A percentile compares a stretch with the other conserved stretches of the same genome.
phyloP scores from a whole-genome alignment of 2,888 invertebrate species.

The Cotesia congregata region DNA sequence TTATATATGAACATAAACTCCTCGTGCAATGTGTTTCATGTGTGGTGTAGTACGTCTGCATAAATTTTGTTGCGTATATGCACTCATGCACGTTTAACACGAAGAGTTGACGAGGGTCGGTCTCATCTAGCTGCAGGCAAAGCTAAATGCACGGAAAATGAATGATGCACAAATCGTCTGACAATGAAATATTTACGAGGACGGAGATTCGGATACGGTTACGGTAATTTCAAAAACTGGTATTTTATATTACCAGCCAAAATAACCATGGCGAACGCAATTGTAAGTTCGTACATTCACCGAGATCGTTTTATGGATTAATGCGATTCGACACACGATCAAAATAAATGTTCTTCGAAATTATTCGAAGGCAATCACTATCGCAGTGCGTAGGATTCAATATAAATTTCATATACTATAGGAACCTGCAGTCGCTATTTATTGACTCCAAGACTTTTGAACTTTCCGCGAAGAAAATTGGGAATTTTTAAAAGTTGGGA shows the following conservation, averaged over 20 bases:
- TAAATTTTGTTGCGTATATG: neutral
- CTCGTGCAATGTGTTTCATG: neutral
- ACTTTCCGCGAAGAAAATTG: no score
- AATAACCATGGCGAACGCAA: conserved; percentile 28
- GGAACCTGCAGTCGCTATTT: no score
- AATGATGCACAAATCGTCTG: conserved; percentile 38
- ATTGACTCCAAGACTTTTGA: no score
- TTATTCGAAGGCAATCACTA: neutral
- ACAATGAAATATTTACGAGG: conserved; percentile 42
- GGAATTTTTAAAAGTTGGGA: no score
- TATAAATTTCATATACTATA: neutral
- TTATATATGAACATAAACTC: neutral
- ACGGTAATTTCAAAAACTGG: conserved; percentile 24
- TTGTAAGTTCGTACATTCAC: conserved; percentile 28
- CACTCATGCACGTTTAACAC: neutral
- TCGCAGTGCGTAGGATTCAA: neutral
- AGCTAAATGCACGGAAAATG: conserved; percentile 5
- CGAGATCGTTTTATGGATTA: conserved; percentile 3
- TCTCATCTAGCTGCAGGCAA: conserved; percentile 24
- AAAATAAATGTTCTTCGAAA: neutral
- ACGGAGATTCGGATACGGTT: neutral
- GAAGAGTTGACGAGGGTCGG: conserved; percentile 26
- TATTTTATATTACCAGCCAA: conserved; percentile 12
- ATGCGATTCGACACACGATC: neutral
- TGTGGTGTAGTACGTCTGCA: neutral